Base-by-base conservation (phyloP, 1,140 invertebrate species). In the Thaumatotibia leucotreta region DNA sequence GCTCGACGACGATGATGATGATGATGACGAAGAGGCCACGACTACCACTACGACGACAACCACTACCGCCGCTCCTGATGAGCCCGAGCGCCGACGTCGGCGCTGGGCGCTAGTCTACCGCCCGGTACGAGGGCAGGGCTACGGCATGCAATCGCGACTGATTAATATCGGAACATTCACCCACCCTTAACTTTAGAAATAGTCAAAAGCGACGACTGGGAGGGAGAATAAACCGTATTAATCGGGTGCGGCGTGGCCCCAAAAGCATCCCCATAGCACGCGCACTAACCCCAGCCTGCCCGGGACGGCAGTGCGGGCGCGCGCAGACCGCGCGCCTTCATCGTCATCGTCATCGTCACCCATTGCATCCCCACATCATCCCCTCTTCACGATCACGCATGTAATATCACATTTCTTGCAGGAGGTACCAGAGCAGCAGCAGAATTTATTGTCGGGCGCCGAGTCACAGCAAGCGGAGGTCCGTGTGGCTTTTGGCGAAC, bases 391-490 rank as follows among this genome's bases (percentile, higher is more conserved):
- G 87, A 89, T 32, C 84, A 84, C 45, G 82, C 86, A 62, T 74
- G 39, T 39, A 33, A 50, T 39, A 32, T 61, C 29, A 17, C 6
- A 68, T 52, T 32, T 61, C 65, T 82, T 91, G 31, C 92, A 93
- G 92, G 78, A 86, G 73, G 74, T 91, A 45, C 76, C 88, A 45
- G 88, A 80, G 58, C 91, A 92, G 11, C 92, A 92, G 75, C 92
- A 92, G 75, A 82, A 86, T 64, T 74, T 89, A 45, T 80, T 92
- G 35, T 86, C 88, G 1, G 91, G 88, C 24, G 92, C 93, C 0
- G 93, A 93, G 72, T 94, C 93, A 3, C 92, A 93, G 71, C 93
- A 93, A 74, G 93, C 92, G 71, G 93, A 94, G 73, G 93, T 94
- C 10, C 89, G 93, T 52, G 93, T 94, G 6, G 93, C 93, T 24